Evolutionary conservation across 1,140 invertebrate genomes (phyloP).

Genomic region (Drosophila nebulosa): DNA sequence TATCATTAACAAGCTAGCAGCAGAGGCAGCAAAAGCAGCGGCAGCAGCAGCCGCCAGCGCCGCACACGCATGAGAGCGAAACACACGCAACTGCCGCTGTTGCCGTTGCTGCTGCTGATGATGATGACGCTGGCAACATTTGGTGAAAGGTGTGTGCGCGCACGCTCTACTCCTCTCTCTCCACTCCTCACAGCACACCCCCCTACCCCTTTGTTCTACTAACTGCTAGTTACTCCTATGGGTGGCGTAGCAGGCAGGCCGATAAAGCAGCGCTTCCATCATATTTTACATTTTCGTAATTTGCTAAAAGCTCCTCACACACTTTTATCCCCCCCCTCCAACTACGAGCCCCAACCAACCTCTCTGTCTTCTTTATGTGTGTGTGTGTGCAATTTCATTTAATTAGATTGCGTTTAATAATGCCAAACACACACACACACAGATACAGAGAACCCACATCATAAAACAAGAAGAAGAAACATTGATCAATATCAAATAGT

Average conservation of each 20-base stretch:
- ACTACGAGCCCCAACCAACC: neutral
- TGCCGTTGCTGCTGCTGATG: neutral
- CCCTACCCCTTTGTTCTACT: neutral
- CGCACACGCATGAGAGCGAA: slow-evolving; percentile 48
- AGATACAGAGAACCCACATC: neutral
- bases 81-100: slow-evolving; percentile 37
- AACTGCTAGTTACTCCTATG: neutral
- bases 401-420: slow-evolving; percentile 78
- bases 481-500: slow-evolving; percentile 52
- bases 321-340: neutral
- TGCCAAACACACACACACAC: slow-evolving; percentile 42
- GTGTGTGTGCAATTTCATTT: slow-evolving; percentile 71
- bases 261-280: slow-evolving; percentile 64
- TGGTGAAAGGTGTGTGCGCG: slow-evolving; percentile 63
- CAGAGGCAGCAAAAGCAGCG: slow-evolving; percentile 2
- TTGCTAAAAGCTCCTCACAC: slow-evolving; percentile 64
- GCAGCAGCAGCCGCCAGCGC: slow-evolving; percentile 21
- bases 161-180: neutral
- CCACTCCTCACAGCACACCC: neutral
- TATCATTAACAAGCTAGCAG: slow-evolving; percentile 70
- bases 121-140: slow-evolving; percentile 1
- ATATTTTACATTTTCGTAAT: slow-evolving; percentile 77
- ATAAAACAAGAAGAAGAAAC: slow-evolving; percentile 14
- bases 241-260: neutral
- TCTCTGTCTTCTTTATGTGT: slow-evolving; percentile 19